A percentile compares a stretch with the other conserved stretches of the same genome.
Conservation (phyloP, 2,888 invertebrate species). For the Tigriopus californicus region DNA sequence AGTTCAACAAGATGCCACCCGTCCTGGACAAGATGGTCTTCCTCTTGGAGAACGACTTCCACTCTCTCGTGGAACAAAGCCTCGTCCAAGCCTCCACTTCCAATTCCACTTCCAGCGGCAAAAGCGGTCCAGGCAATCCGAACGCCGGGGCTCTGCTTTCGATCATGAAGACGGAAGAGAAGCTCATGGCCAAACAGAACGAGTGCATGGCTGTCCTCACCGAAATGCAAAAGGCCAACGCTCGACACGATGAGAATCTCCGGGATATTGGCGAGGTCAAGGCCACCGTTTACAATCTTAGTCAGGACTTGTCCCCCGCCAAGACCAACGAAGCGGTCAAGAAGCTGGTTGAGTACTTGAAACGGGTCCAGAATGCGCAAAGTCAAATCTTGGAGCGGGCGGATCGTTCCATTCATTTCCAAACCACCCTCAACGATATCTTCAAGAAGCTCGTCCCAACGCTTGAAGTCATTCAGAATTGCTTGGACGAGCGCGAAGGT, state of each 20-base stretch:
- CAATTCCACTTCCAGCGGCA: background rate
- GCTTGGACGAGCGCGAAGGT: background rate
- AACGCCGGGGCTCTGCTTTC: background rate
- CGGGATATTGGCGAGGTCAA: background rate
- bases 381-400: background rate
- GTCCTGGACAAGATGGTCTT: background rate
- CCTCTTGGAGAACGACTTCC: background rate
- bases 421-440: background rate
- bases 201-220: background rate
- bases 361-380: background rate
- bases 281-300: background rate
- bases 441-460: background rate
- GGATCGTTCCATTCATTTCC: background rate
- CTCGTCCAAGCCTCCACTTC: background rate
- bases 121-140: background rate
- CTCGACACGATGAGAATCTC: background rate
- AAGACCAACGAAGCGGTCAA: background rate
- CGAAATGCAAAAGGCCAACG: background rate
- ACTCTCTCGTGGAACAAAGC: background rate
- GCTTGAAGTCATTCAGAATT: background rate
- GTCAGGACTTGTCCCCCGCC: background rate
- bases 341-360: background rate
- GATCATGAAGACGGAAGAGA: no score
- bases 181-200: no score
- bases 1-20: background rate